phyloP scores from a whole-genome alignment of 1,140 invertebrate species.

The Epicauta chinensis region DNA sequence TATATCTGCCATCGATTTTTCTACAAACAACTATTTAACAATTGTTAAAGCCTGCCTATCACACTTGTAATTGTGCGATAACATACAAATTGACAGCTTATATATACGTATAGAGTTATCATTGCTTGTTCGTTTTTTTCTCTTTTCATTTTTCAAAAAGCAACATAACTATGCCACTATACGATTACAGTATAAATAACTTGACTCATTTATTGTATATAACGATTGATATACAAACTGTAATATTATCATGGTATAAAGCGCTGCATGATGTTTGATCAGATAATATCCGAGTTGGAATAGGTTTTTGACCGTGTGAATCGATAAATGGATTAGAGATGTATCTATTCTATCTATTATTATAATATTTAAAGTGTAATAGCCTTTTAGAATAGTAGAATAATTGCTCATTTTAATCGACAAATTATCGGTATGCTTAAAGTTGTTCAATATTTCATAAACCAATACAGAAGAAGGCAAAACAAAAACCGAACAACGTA shows the following conservation, averaged over 20 bases:
- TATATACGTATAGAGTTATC: conserved; percentile 32
- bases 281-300: conserved; percentile 31
- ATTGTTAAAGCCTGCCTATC: conserved; percentile 35
- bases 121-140: too few relatives aligned
- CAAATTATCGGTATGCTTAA: conserved; percentile 7
- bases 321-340: conserved; percentile 36
- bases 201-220: conserved; percentile 9
- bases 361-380: neutral
- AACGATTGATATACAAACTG: conserved; percentile 21
- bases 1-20: too few relatives aligned
- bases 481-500: neutral
- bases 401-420: conserved; percentile 6
- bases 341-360: conserved; percentile 21
- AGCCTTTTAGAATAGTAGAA: neutral
- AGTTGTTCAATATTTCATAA: conserved; percentile 2
- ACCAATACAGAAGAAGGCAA: neutral
- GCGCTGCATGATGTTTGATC: conserved; percentile 31
- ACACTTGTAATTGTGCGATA: conserved; percentile 38
- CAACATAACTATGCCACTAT: conserved; percentile 28
- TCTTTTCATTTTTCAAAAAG: neutral
- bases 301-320: conserved; percentile 37
- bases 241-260: conserved; percentile 30
- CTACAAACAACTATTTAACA: conserved; percentile 36
- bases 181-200: conserved; percentile 28
- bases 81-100: conserved; percentile 35